Evolutionary conservation across 1,140 invertebrate species (phyloP).

Genomic region (Drosophila bifasciata): DNA sequence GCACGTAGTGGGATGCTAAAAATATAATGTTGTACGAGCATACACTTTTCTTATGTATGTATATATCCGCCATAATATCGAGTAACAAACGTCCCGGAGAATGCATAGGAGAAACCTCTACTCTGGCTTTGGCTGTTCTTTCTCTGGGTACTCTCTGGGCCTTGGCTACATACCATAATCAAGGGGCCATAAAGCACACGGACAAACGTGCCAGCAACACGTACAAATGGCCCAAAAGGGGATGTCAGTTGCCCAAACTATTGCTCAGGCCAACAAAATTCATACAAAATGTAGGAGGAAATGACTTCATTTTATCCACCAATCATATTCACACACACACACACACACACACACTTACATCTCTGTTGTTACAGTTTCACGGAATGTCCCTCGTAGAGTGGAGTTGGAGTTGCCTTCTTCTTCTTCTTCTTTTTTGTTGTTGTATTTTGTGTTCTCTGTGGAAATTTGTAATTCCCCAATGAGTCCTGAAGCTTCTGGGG

Average conservation of each 20-base stretch:
- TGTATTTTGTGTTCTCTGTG: conserved; percentile 33
- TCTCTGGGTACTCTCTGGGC: neutral
- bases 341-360: no score
- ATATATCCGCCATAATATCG: conserved; percentile 79
- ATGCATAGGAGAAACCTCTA: conserved; percentile 26
- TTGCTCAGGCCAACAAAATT: conserved; percentile 13
- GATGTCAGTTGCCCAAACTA: conserved; percentile 53
- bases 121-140: neutral
- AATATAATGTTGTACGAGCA: conserved; percentile 62
- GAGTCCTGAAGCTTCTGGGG: conserved; percentile 6
- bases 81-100: conserved; percentile 61
- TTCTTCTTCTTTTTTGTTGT: no score
- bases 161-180: conserved; percentile 71
- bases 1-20: conserved; percentile 76
- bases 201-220: conserved; percentile 75
- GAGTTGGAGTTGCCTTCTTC: conserved; percentile 14
- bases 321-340: conserved; percentile 6
- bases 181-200: conserved; percentile 73
- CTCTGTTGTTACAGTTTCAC: conserved; percentile 17
- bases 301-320: neutral
- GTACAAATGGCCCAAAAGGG: conserved; percentile 79
- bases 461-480: conserved; percentile 69
- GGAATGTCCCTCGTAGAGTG: conserved; percentile 31
- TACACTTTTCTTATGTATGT: conserved; percentile 71
- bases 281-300: conserved; percentile 1